Percentiles rank a stretch among this genome's conserved stretches.
Evolutionary conservation across 35 echinoderm and acorn worm genomes (phyloP).

Genomic region (Lytechinus variegatus): DNA sequence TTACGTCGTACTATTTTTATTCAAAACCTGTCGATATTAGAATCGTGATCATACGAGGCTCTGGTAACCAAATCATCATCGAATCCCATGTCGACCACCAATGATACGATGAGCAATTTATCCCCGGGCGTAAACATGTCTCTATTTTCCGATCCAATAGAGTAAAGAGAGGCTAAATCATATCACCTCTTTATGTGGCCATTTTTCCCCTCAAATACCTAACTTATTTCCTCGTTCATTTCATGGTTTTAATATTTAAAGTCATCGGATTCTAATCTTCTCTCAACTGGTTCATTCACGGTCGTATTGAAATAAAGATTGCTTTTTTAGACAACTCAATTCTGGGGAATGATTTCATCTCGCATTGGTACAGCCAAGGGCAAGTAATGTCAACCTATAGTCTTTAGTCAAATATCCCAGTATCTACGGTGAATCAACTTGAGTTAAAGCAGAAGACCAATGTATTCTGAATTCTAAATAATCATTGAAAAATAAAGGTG

Average conservation of each 20-base stretch:
- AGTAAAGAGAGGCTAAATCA: background rate
- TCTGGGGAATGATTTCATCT: slow-evolving; percentile 11
- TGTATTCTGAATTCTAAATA: background rate
- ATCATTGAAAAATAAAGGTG: background rate
- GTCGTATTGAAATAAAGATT: slow-evolving; percentile 1
- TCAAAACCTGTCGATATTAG: background rate
- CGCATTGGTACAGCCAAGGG: background rate
- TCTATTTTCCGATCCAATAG: background rate
- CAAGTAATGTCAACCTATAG: background rate
- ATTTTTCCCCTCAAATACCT: background rate
- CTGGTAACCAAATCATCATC: slow-evolving; percentile 21
- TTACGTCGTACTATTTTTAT: background rate
- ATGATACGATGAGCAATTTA: slow-evolving; percentile 48
- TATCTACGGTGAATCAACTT: background rate
- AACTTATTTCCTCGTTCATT: background rate
- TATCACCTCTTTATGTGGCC: background rate
- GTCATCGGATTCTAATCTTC: slow-evolving; percentile 1
- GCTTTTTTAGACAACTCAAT: slow-evolving; percentile 19
- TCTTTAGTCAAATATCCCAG: background rate
- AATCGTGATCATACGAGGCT: background rate
- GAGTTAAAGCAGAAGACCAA: background rate
- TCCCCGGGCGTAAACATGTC: slow-evolving; percentile 6
- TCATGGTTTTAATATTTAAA: background rate
- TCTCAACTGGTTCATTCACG: background rate
- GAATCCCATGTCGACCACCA: slow-evolving; percentile 12